Percentiles rank a stretch among this genome's conserved stretches.
Evolutionary conservation across 2,888 invertebrate species (phyloP).

Genomic region (Nowickia ferox): DNA sequence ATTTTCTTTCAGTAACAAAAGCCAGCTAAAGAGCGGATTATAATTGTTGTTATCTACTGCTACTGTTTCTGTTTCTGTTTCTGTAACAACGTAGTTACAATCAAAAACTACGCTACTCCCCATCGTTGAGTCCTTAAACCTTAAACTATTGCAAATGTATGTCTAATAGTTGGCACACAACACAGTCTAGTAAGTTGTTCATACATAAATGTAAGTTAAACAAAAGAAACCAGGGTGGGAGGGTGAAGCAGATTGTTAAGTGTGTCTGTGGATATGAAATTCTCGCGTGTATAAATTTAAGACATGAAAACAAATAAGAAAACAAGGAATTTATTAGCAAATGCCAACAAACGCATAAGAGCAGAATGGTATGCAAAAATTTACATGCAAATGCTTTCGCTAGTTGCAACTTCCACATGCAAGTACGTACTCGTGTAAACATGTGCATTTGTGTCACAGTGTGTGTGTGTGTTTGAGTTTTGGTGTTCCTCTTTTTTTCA

Average conservation of each 20-base stretch:
- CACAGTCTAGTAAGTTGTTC: conserved; percentile 25
- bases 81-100: conserved; percentile 11
- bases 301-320: conserved; percentile 60
- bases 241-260: not conserved
- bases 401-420: not conserved
- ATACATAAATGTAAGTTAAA: not conserved
- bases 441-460: not conserved
- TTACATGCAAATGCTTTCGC: conserved; percentile 34
- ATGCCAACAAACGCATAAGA: conserved; percentile 66
- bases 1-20: conserved; percentile 8
- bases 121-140: conserved; percentile 47
- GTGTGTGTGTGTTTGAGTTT: not conserved
- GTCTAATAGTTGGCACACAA: conserved; percentile 23
- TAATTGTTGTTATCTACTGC: conserved; percentile 45
- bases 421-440: too few relatives aligned
- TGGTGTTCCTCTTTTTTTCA: not conserved
- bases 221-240: not conserved
- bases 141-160: conserved; percentile 41
- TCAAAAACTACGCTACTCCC: not conserved
- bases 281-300: conserved; percentile 64
- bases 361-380: conserved; percentile 59
- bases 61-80: conserved; percentile 21
- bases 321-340: conserved; percentile 69
- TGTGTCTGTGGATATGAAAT: conserved; percentile 18
- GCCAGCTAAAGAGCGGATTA: conserved; percentile 36